Evolutionary conservation across 1,140 invertebrate genomes (phyloP).

Genomic region (Paramacrobiotus metropolitanus): DNA sequence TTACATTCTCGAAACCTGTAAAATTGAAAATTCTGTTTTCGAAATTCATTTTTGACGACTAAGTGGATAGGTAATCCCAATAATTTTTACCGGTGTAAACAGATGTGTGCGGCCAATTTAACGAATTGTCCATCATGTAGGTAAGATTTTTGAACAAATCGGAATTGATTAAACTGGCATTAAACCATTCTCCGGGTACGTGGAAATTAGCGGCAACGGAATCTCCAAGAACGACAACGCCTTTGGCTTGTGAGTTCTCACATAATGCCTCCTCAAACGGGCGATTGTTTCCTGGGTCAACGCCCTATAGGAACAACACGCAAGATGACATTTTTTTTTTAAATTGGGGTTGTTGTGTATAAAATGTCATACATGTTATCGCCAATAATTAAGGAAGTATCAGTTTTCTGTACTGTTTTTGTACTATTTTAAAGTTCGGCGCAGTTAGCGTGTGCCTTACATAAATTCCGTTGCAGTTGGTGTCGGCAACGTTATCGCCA

Average conservation of each 20-base stretch:
- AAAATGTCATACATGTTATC: too few species aligned
- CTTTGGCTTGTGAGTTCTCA: conserved; percentile 17
- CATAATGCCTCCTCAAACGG: conserved; percentile 26
- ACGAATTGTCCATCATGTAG: conserved; percentile 25
- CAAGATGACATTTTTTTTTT: too few species aligned
- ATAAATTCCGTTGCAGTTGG: conserved; percentile 29
- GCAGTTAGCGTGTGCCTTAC: conserved; percentile 15
- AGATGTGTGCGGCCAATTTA: conserved; percentile 30
- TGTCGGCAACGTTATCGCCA: conserved; percentile 21
- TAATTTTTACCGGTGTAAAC: conserved; percentile 22
- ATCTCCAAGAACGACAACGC: conserved; percentile 28
- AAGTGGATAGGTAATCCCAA: conserved; percentile 5
- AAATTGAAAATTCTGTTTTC: not conserved
- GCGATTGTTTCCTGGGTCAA: conserved; percentile 16
- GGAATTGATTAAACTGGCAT: conserved; percentile 17
- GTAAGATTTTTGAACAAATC: conserved; percentile 19
- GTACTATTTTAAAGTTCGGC: conserved; percentile 7
- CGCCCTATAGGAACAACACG: conserved; percentile 19
- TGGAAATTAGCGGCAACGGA: conserved; percentile 31
- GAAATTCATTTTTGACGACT: conserved; percentile 10
- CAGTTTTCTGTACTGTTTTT: too few species aligned
- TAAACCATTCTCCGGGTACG: conserved; percentile 26
- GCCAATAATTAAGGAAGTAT: too few species aligned
- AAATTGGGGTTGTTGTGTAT: too few species aligned
- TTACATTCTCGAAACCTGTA: conserved; percentile 20